Base-by-base conservation (phyloP, 92 coral and sea anemone species). In the Epizoanthus scotinus region DNA sequence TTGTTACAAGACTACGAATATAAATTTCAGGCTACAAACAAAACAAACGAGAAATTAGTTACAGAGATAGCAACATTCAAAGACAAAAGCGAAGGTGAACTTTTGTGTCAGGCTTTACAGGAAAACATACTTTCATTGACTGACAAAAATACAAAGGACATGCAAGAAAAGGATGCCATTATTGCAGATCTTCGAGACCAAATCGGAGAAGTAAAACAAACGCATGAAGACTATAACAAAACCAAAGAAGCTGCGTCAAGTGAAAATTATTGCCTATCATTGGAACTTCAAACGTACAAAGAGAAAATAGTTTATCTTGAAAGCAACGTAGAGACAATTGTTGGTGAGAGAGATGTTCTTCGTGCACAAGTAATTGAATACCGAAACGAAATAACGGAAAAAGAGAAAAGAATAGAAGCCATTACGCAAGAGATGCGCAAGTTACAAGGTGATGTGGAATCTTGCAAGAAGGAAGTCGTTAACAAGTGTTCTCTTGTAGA, bases 221-320 rank as follows among this genome's bases (percentile, higher is more conserved):
- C 61, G 1, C 55, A 42, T n/a, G 54, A 29, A 36, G 3, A 58
- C 21, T 18, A 18, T 74, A 47, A 56, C 4, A 73, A 58, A 74
- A 34, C 66, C 5, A 74, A 74, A 67, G 80, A 74, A 29, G 62
- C 25, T 0, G 21, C 38, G 7, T 21, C 62, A n/a, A 58, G 34
- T 2, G 80, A 57, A 74, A 74, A 27, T 54, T 74, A 74, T 66
- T 2, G 21, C 52, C 47, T 74, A 66, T 5, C 80, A 4, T 19
- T 74, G 55, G 80, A 74, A 58, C 67, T 74, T 36, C 67, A 74
- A 8, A 31, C 80, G 4, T 74, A 36, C 80, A 74, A 58, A 58
- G 80, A 74, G 36, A 74, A 74, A 74, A 22, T 67, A 9, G 36
- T 31, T 1, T 34, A 74, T 24, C 80, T 74, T 19, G 80, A 74